Evolutionary conservation across 2,888 invertebrate genomes (phyloP).

Genomic region (Cryptophagus acutangulus): DNA sequence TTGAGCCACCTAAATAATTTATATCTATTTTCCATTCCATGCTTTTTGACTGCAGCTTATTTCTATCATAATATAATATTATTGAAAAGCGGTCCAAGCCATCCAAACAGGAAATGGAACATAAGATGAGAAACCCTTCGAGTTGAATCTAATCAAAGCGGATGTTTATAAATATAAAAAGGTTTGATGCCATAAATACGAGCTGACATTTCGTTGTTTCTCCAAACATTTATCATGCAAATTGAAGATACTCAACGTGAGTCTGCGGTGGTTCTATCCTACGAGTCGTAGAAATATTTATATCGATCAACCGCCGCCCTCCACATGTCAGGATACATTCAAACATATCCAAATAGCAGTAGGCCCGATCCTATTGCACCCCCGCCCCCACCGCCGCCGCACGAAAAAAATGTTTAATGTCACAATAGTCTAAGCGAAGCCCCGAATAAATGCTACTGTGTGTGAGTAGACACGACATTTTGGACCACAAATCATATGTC

Average conservation of each 20-base stretch:
- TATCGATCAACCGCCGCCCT: constrained; percentile 2
- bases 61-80: too few relatives aligned
- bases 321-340: constrained; percentile 26
- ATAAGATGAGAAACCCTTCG: too few relatives aligned
- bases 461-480: constrained; percentile 34
- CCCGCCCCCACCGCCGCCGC: too few relatives aligned
- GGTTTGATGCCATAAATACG: too few relatives aligned
- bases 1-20: too few relatives aligned
- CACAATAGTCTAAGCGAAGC: constrained; percentile 39
- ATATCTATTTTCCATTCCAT: too few relatives aligned
- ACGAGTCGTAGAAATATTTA: constrained; percentile 3
- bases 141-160: too few relatives aligned
- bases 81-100: too few relatives aligned
- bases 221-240: constrained; percentile 10
- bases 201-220: constrained; percentile 8
- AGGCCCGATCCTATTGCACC: constrained; percentile 2
- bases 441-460: constrained; percentile 38
- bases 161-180: too few relatives aligned
- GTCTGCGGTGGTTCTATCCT: constrained; percentile 6
- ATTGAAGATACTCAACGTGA: constrained; percentile 9
- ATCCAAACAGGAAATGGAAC: too few relatives aligned
- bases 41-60: too few relatives aligned
- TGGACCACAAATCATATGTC: constrained; percentile 45
- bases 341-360: constrained; percentile 29
- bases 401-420: constrained; percentile 37